Conservation (phyloP, 2,888 invertebrate species). For the Neoscelio sp. region DNA sequence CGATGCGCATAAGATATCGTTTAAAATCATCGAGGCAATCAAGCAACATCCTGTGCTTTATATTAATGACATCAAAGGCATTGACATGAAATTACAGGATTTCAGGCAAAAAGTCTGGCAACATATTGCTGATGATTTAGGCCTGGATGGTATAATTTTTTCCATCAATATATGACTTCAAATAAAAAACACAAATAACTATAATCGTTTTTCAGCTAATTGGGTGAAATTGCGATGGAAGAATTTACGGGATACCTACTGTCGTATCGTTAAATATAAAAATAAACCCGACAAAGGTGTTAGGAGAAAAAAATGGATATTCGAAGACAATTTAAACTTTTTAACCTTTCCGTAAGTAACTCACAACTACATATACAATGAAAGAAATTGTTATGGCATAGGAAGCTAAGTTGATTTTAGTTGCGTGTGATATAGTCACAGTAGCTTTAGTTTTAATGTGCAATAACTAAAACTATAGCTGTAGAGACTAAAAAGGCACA, state of each 20-base stretch:
- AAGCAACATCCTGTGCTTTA: conserved; percentile 81
- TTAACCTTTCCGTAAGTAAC: conserved; percentile 79
- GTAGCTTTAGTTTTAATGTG: too few relatives aligned
- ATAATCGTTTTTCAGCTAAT: conserved; percentile 70
- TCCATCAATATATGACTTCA: neutral
- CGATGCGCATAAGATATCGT: conserved; percentile 79
- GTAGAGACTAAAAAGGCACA: too few relatives aligned
- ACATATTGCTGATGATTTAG: conserved; percentile 79
- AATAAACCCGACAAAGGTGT: conserved; percentile 78
- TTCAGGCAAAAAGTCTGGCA: conserved; percentile 82
- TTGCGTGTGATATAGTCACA: too few relatives aligned
- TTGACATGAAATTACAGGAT: conserved; percentile 78
- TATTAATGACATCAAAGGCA: conserved; percentile 79
- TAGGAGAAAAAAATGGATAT: conserved; percentile 81
- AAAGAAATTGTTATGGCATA: too few relatives aligned
- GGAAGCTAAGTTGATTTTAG: too few relatives aligned
- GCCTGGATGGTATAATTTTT: conserved; percentile 79
- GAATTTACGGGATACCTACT: conserved; percentile 80
- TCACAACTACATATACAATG: conserved; percentile 4
- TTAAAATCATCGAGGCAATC: conserved; percentile 80
- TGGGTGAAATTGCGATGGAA: conserved; percentile 81
- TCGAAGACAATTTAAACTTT: conserved; percentile 80
- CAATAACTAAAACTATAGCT: too few relatives aligned
- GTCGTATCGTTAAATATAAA: conserved; percentile 80
- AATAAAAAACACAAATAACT: too few relatives aligned